These are phyloP conservation scores for Acyrthosiphon pisum DNA, from an alignment of 1,140 invertebrate genomes.

Conservation along the genomic window DNA sequence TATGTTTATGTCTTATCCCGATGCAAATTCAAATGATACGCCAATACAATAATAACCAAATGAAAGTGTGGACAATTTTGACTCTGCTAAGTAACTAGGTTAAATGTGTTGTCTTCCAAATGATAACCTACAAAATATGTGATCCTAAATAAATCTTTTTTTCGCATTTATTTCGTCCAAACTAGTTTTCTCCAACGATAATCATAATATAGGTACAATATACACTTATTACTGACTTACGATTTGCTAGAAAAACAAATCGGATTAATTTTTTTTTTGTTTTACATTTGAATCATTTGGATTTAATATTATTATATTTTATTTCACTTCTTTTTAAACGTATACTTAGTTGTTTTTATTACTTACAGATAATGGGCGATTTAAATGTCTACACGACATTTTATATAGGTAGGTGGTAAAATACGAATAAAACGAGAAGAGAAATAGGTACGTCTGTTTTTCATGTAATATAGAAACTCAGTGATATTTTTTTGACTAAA, in stretches of 20 bases:
- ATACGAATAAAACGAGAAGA: not conserved
- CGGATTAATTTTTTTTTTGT: not conserved
- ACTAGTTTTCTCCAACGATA: not conserved
- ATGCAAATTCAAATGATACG: not conserved
- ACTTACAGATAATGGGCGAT: not conserved
- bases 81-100: not conserved
- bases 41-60: not conserved
- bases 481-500: not conserved
- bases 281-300: not conserved
- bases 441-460: not conserved
- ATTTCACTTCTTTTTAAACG: not conserved
- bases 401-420: not conserved
- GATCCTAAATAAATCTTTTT: not conserved
- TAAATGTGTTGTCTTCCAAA: not conserved
- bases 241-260: not conserved
- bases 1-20: not conserved
- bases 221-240: not conserved
- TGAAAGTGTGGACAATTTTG: not conserved
- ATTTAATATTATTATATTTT: conserved; percentile 8
- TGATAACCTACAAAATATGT: not conserved
- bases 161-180: not conserved
- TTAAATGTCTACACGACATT: not conserved
- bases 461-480: not conserved
- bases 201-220: not conserved
- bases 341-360: not conserved